Evolutionary conservation across 1,140 invertebrate genomes (phyloP).

Genomic region (Drusus annulatus): DNA sequence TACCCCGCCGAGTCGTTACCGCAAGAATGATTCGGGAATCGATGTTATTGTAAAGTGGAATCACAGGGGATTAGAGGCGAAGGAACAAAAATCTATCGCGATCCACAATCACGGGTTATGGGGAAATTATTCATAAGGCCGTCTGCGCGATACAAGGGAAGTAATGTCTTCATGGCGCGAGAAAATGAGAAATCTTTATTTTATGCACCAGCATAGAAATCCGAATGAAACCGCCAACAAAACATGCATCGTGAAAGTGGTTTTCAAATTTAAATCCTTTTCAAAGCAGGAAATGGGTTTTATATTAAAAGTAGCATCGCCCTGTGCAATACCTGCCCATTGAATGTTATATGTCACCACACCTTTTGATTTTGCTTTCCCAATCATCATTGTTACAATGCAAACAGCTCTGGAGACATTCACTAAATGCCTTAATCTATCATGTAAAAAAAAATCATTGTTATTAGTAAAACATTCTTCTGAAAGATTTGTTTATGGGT

Average conservation of each 20-base stretch:
- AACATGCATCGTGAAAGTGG: constrained; percentile 9
- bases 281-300: neutral
- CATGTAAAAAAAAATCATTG: too few species aligned
- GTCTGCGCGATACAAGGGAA: constrained; percentile 46
- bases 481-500: too few species aligned
- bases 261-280: constrained; percentile 22
- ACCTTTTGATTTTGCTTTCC: too few species aligned
- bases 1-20: neutral
- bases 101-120: constrained; percentile 58
- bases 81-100: constrained; percentile 55
- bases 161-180: constrained; percentile 44
- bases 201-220: constrained; percentile 50
- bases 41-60: constrained; percentile 46
- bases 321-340: neutral
- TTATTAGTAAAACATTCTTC: too few species aligned
- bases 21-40: constrained; percentile 32
- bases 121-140: constrained; percentile 59
- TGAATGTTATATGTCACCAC: too few species aligned
- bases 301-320: neutral
- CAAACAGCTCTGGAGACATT: too few species aligned
- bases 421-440: too few species aligned
- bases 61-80: constrained; percentile 45
- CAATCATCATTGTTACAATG: too few species aligned
- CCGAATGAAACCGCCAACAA: constrained; percentile 9
- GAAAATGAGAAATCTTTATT: constrained; percentile 56